phyloP scores from a whole-genome alignment of 2,113 vertebrate species.

The Ellobius talpinus region DNA sequence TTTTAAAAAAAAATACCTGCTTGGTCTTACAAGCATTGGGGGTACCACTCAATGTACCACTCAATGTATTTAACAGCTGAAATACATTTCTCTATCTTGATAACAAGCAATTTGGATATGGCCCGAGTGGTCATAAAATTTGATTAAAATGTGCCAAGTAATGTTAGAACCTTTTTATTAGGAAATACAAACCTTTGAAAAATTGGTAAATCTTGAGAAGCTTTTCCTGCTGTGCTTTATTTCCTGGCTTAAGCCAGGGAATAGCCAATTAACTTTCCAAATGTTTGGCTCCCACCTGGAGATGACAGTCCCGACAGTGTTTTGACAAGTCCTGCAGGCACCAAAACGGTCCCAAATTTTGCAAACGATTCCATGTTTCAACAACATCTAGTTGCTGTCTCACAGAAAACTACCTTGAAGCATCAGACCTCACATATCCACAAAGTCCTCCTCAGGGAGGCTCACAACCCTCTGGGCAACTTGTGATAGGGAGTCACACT shows the following conservation, averaged over 20 bases:
- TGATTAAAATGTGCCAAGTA: conserved; percentile 31
- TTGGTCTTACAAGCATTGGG: not conserved
- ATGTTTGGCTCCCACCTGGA: conserved; percentile 16
- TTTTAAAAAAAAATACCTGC: not conserved
- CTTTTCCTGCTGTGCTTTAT: conserved; percentile 39
- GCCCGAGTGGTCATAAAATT: not conserved
- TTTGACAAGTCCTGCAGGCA: conserved; percentile 31
- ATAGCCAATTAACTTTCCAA: conserved; percentile 64
- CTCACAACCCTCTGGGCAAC: not conserved
- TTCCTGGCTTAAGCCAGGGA: conserved; percentile 47
- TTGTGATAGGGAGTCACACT: not conserved
- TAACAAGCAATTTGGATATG: not conserved
- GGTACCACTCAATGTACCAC: not conserved
- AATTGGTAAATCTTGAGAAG: not conserved
- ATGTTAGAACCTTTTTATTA: conserved; percentile 51
- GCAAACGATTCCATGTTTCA: conserved; percentile 8
- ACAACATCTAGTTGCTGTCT: not conserved
- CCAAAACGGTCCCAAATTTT: conserved; percentile 14
- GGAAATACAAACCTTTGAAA: conserved; percentile 42
- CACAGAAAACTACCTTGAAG: not conserved
- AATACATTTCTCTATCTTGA: not conserved
- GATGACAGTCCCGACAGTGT: conserved; percentile 22
- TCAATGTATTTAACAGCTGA: not conserved
- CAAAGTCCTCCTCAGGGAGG: not conserved
- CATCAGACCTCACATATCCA: not conserved